Percentiles rank a stretch among this genome's conserved stretches.
These are phyloP conservation scores for Campodea augens DNA, from an alignment of 1,140 invertebrate genomes.

Conservation along the genomic window DNA sequence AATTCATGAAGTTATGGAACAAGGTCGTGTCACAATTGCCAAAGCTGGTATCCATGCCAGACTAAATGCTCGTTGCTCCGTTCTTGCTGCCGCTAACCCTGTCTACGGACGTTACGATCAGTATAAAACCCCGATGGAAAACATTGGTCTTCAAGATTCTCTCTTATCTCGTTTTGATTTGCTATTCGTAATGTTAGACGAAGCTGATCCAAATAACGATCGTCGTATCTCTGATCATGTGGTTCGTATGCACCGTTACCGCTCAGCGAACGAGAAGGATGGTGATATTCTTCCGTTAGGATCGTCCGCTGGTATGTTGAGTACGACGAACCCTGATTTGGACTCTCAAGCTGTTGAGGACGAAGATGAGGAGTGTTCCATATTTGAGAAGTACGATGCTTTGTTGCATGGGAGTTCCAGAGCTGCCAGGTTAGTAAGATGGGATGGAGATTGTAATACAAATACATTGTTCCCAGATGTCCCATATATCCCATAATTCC, in stretches of 20 bases:
- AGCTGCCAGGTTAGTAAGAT: conserved; percentile 37
- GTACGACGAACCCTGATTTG: conserved; percentile 51
- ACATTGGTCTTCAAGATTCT: conserved; percentile 96
- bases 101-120: conserved; percentile 97
- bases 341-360: conserved; percentile 30
- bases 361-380: conserved; percentile 36
- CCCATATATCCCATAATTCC: too few relatives aligned
- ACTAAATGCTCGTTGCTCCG: conserved; percentile 93
- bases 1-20: conserved; percentile 97
- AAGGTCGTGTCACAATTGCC: conserved; percentile 87
- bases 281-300: conserved; percentile 79
- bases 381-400: conserved; percentile 88
- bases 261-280: conserved; percentile 76
- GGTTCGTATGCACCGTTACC: conserved; percentile 89
- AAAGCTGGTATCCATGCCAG: conserved; percentile 98
- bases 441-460: too few relatives aligned
- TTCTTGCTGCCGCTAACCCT: conserved; percentile 98
- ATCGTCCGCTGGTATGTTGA: conserved; percentile 52
- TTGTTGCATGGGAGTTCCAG: conserved; percentile 63
- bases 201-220: conserved; percentile 77
- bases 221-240: conserved; percentile 89
- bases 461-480: too few relatives aligned
- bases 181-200: conserved; percentile 91
- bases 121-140: conserved; percentile 99
- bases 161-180: conserved; percentile 96